These are phyloP conservation scores for Congeria kusceri DNA, from an alignment of 2,888 invertebrate species.

Conservation along the genomic window DNA sequence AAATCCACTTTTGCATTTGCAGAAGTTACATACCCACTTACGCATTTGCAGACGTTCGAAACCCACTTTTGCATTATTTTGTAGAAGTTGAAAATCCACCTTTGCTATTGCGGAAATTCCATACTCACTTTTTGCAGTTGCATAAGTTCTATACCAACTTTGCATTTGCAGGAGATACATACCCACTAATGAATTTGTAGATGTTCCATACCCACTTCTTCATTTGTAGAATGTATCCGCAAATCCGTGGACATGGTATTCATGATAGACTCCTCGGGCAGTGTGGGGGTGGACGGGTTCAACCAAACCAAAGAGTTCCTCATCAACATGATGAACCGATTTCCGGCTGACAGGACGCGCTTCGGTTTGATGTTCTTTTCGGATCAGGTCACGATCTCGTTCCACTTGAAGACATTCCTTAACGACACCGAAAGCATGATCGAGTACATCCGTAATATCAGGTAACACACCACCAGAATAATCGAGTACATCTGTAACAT, in stretches of 20 bases:
- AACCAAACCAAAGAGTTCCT: conserved; percentile 3
- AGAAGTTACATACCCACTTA: no score
- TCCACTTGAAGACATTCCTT: background rate
- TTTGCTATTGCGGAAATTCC: no score
- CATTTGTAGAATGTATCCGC: conserved; percentile 28
- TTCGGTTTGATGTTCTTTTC: conserved; percentile 1
- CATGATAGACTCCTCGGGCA: conserved; percentile 43
- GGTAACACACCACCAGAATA: background rate
- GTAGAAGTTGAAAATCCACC: no score
- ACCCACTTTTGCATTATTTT: no score
- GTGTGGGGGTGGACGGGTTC: conserved; percentile 16
- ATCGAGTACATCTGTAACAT: background rate
- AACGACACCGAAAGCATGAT: background rate
- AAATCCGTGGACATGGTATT: conserved; percentile 43
- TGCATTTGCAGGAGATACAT: no score
- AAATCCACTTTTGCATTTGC: no score
- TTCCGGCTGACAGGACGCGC: background rate
- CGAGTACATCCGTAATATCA: background rate
- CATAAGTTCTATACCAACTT: no score
- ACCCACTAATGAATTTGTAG: background rate
- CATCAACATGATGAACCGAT: background rate
- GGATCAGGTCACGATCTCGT: background rate
- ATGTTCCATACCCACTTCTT: background rate
- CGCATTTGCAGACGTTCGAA: no score
- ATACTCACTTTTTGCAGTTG: no score